Conservation (phyloP, 2,113 vertebrate species). For the Chiloscyllium plagiosum region DNA sequence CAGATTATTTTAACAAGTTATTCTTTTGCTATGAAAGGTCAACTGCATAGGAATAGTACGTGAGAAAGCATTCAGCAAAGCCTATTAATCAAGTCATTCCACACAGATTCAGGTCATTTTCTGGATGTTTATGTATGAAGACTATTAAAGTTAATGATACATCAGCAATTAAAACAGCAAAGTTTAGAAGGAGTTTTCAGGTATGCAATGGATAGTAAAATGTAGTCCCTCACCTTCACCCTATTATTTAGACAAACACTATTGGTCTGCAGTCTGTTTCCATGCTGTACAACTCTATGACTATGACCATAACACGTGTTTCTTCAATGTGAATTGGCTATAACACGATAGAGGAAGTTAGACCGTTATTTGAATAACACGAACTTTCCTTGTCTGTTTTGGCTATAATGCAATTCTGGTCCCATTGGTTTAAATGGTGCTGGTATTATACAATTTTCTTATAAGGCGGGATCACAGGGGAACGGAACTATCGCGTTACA, state of each 20-base stretch:
- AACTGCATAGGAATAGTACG: background rate
- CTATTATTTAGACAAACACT: background rate
- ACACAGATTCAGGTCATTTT: background rate
- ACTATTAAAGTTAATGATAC: background rate
- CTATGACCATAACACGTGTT: too few relatives aligned
- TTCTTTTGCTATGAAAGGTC: background rate
- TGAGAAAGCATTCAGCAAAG: constrained; percentile 12
- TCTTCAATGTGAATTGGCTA: too few relatives aligned
- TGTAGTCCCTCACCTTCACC: background rate
- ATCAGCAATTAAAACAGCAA: background rate
- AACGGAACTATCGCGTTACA: too few relatives aligned
- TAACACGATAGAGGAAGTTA: too few relatives aligned
- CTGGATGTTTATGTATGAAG: background rate
- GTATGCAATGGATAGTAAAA: background rate
- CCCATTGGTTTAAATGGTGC: too few relatives aligned
- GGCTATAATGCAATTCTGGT: too few relatives aligned
- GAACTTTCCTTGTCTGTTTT: too few relatives aligned
- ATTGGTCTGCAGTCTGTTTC: too few relatives aligned
- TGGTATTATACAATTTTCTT: too few relatives aligned
- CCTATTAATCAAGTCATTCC: background rate
- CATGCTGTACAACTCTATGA: too few relatives aligned
- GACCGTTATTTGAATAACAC: too few relatives aligned
- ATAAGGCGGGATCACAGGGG: too few relatives aligned
- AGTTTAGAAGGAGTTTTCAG: background rate
- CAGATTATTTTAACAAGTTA: background rate